phyloP scores from a whole-genome alignment of 2,113 vertebrate species.

The Paradoxurus hermaphroditus region DNA sequence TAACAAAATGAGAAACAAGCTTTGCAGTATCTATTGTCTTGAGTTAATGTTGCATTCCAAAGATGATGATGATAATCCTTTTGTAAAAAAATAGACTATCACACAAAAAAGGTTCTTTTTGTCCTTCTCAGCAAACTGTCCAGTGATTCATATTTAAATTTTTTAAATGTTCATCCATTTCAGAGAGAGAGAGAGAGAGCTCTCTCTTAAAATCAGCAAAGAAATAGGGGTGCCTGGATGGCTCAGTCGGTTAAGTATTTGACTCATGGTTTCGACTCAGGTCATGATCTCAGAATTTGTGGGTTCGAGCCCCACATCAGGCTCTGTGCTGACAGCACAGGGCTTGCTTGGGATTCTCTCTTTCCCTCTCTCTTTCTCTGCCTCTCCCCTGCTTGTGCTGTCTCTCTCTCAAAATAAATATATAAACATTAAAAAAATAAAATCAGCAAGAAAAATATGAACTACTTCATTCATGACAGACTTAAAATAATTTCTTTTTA shows the following conservation, averaged over 20 bases:
- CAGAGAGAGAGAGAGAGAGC: no score
- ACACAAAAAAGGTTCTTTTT: background rate
- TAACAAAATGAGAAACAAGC: constrained; percentile 12
- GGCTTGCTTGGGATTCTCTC: no score
- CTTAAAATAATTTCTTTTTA: constrained; percentile 25
- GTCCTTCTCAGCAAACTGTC: background rate
- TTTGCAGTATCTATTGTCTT: background rate
- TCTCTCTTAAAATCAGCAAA: background rate
- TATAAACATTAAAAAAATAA: background rate
- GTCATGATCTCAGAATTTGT: no score
- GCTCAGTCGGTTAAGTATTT: no score
- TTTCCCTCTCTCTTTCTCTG: no score
- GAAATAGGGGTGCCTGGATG: background rate
- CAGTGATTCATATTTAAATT: background rate
- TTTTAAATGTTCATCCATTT: no score
- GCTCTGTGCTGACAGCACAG: no score
- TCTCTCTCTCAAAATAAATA: no score
- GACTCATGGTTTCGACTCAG: no score
- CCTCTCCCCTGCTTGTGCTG: no score
- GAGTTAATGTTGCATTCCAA: background rate
- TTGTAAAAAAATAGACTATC: background rate
- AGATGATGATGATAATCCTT: background rate
- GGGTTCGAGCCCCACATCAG: no score
- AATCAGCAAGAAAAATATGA: background rate
- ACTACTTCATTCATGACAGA: background rate